Evolutionary conservation across 2,888 invertebrate species (phyloP).

Genomic region (Chymomyza caudatula): DNA sequence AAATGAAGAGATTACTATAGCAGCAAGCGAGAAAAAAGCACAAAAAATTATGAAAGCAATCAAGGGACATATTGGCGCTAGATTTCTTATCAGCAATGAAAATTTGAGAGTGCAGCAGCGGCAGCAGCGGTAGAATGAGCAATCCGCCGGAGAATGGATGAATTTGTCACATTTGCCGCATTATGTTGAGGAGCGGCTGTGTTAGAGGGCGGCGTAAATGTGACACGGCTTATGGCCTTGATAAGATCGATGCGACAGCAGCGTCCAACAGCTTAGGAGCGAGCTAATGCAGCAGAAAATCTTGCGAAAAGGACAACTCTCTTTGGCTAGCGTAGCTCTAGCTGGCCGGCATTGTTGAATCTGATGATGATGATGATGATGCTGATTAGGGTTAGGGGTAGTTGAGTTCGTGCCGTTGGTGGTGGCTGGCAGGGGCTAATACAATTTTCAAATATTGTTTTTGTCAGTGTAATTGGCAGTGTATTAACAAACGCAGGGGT

Average conservation of each 20-base stretch:
- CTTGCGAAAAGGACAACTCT: conserved; percentile 24
- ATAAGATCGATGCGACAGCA: conserved; percentile 64
- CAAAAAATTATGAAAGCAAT: conserved; percentile 47
- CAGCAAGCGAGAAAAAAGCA: conserved; percentile 11
- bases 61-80: conserved; percentile 13
- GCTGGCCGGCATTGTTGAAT: conserved; percentile 13
- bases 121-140: neutral
- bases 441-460: conserved; percentile 65
- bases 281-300: conserved; percentile 55
- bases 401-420: conserved; percentile 17
- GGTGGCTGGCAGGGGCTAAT: conserved; percentile 34
- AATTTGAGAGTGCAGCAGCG: conserved; percentile 51
- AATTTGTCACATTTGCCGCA: conserved; percentile 68
- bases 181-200: conserved; percentile 46
- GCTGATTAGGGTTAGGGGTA: conserved; percentile 1
- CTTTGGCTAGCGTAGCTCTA: too few relatives aligned
- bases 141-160: conserved; percentile 41
- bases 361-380: conserved; percentile 5
- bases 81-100: conserved; percentile 59
- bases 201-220: conserved; percentile 39
- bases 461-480: conserved; percentile 66
- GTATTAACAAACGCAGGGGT: conserved; percentile 47
- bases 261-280: conserved; percentile 2
- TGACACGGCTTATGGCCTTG: conserved; percentile 13
- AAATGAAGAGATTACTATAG: conserved; percentile 47